These are phyloP conservation scores for Aphrophora alni DNA, from an alignment of 2,888 invertebrate genomes.

Conservation along the genomic window DNA sequence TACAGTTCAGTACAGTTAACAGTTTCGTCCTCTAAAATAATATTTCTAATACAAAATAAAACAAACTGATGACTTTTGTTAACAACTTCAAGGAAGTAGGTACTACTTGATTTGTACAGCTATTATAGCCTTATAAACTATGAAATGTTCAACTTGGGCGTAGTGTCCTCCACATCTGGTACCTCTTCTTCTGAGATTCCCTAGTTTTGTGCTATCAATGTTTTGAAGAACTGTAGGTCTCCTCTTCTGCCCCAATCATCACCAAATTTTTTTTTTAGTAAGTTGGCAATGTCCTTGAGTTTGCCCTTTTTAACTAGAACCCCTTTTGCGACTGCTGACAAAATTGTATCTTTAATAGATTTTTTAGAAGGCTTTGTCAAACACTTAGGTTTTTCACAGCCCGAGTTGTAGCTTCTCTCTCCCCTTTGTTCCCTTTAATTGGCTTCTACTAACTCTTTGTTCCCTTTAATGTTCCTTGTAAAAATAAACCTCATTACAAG, in stretches of 20 bases:
- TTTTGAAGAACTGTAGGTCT: slow-evolving; percentile 32
- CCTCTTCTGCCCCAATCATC: no score
- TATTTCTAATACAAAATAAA: no score
- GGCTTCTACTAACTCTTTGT: slow-evolving; percentile 26
- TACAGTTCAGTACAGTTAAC: no score
- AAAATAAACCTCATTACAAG: slow-evolving; percentile 26
- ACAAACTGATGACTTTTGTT: no score
- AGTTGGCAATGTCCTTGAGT: no score
- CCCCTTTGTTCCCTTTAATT: no score
- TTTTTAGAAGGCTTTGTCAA: slow-evolving; percentile 20
- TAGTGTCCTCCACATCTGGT: slow-evolving; percentile 16
- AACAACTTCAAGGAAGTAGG: not conserved
- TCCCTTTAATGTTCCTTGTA: slow-evolving; percentile 20
- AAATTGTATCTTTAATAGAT: slow-evolving; percentile 14
- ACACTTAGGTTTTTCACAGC: slow-evolving; percentile 21
- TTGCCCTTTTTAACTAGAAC: slow-evolving; percentile 27
- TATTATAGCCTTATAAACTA: slow-evolving; percentile 15
- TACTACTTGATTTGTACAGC: not conserved
- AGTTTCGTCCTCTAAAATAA: no score
- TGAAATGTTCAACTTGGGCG: slow-evolving; percentile 22
- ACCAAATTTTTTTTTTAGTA: no score
- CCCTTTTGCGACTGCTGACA: slow-evolving; percentile 9
- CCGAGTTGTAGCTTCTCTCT: slow-evolving; percentile 25
- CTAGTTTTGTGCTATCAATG: slow-evolving; percentile 20
- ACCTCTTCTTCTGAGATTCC: slow-evolving; percentile 18